Evolutionary conservation across 2,888 invertebrate genomes (phyloP).

Genomic region (Microdon myrmicae): DNA sequence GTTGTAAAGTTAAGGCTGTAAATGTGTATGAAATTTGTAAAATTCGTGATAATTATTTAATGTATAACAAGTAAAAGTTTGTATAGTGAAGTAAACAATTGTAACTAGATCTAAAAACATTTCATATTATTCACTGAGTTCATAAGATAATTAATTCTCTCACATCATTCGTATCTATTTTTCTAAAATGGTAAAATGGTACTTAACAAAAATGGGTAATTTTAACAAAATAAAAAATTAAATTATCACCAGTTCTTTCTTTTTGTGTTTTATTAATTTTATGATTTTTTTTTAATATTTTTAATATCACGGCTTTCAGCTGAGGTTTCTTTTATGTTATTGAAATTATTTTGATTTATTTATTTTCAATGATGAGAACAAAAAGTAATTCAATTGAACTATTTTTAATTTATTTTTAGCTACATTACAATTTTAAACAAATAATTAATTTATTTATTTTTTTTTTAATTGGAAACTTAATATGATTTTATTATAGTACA

Average conservation of each 20-base stretch:
- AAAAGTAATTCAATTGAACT: no score
- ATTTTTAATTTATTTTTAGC: no score
- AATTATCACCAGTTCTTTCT: conserved; percentile 41
- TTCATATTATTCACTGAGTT: conserved; percentile 3
- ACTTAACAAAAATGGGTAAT: conserved; percentile 28
- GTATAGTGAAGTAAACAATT: neutral
- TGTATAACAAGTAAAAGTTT: neutral
- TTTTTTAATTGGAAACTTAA: no score
- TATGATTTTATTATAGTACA: no score
- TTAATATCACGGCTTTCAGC: conserved; percentile 66
- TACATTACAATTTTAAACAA: no score
- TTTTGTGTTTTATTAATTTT: conserved; percentile 9
- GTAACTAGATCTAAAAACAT: no score
- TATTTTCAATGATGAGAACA: no score
- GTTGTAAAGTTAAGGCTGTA: no score
- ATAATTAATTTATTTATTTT: no score
- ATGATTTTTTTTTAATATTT: conserved; percentile 30
- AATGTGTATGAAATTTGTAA: conserved; percentile 10
- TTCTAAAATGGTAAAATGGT: conserved; percentile 4
- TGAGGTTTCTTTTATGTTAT: conserved; percentile 62
- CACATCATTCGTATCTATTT: neutral
- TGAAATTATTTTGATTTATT: conserved; percentile 25
- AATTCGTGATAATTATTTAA: conserved; percentile 1
- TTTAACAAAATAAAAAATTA: conserved; percentile 37
- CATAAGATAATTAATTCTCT: conserved; percentile 15